Evolutionary conservation across 2,113 vertebrate genomes (phyloP).

Genomic region (Sprattus sprattus): DNA sequence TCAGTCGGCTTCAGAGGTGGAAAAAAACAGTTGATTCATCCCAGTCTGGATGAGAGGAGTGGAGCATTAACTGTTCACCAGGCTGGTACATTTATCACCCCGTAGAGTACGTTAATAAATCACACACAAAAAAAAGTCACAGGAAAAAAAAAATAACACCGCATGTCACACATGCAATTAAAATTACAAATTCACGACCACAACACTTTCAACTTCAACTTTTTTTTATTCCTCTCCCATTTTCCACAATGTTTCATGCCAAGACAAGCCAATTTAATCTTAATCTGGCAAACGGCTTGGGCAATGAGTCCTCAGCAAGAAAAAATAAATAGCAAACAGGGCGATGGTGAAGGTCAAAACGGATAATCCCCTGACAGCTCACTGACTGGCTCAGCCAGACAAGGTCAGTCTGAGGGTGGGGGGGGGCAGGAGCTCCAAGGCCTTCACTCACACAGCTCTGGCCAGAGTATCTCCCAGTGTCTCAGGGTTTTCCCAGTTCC

Average conservation of each 20-base stretch:
- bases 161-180: constrained; percentile 33
- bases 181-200: constrained; percentile 38
- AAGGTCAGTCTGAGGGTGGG: constrained; percentile 26
- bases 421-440: neutral
- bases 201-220: constrained; percentile 45
- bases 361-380: neutral
- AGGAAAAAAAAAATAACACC: neutral
- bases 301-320: constrained; percentile 33
- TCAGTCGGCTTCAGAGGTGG: neutral
- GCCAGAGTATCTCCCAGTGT: neutral
- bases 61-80: neutral
- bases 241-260: constrained; percentile 56
- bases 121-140: neutral
- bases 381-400: constrained; percentile 39
- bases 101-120: neutral
- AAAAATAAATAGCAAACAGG: constrained; percentile 37
- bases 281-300: constrained; percentile 44
- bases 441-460: neutral
- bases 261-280: constrained; percentile 54
- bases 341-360: neutral
- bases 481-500: neutral
- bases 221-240: constrained; percentile 39
- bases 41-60: neutral
- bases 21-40: neutral
- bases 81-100: neutral